phyloP scores from a whole-genome alignment of 1,140 invertebrate species.

The Venturia canescens region DNA sequence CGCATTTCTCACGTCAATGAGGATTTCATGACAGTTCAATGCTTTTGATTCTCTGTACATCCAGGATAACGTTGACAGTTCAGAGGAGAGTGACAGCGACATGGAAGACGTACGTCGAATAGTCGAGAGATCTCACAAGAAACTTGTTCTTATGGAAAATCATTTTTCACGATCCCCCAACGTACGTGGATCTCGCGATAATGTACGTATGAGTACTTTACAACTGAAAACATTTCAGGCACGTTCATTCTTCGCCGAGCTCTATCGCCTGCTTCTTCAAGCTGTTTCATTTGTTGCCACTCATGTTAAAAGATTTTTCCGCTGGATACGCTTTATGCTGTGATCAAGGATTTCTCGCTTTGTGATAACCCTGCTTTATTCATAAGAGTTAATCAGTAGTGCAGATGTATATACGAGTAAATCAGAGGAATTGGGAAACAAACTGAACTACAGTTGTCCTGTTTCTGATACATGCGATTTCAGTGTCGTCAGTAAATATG shows the following conservation, averaged over 20 bases:
- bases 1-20: neutral
- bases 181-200: conserved; percentile 71
- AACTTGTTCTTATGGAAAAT: conserved; percentile 78
- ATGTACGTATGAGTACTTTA: conserved; percentile 73
- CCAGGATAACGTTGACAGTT: conserved; percentile 60
- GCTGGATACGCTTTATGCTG: neutral
- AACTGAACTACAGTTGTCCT: neutral
- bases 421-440: neutral
- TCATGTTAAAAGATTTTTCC: neutral
- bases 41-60: neutral
- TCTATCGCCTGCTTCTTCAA: neutral
- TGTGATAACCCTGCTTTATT: neutral
- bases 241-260: neutral
- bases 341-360: neutral
- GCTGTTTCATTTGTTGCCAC: neutral
- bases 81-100: conserved; percentile 73
- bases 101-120: conserved; percentile 80
- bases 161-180: conserved; percentile 76
- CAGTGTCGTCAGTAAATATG: too few species aligned
- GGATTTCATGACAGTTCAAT: too few species aligned
- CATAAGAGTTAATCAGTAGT: conserved; percentile 35
- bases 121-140: conserved; percentile 77
- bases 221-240: neutral
- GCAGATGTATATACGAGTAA: neutral
- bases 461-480: neutral